Conservation (phyloP, 2,797 vertebrate genomes). For the Acipenser transmontanus region DNA sequence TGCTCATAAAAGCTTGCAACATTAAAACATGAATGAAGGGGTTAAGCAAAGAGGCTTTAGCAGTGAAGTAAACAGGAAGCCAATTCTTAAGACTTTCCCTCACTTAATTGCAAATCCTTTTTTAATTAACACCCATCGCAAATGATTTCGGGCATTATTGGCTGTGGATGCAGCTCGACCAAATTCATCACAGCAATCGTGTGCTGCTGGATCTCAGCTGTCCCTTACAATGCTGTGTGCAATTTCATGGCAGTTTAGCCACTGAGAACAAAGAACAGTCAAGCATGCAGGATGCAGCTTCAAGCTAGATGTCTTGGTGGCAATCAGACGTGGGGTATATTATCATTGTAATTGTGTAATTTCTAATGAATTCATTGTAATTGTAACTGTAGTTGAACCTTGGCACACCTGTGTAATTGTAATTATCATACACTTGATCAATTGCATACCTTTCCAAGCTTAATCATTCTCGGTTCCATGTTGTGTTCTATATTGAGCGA, state of each 20-base stretch:
- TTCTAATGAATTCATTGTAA: too few relatives aligned
- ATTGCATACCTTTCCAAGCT: too few relatives aligned
- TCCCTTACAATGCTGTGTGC: not conserved
- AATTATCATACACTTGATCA: too few relatives aligned
- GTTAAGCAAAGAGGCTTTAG: not conserved
- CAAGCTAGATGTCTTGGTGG: too few relatives aligned
- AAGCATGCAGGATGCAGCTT: too few relatives aligned
- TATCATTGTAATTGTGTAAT: too few relatives aligned
- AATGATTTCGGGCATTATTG: not conserved
- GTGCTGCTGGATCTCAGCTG: not conserved
- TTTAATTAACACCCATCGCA: not conserved
- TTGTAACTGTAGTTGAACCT: too few relatives aligned
- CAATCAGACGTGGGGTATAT: too few relatives aligned
- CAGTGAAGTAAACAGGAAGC: not conserved
- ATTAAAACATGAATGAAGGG: not conserved
- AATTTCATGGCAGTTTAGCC: not conserved
- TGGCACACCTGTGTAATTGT: too few relatives aligned
- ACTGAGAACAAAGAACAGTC: too few relatives aligned
- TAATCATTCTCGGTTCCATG: too few relatives aligned
- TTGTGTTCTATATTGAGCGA: too few relatives aligned
- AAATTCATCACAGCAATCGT: not conserved
- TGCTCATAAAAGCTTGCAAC: not conserved
- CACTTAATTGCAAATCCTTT: not conserved
- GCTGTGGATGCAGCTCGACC: not conserved
- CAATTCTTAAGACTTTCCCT: not conserved